A percentile compares a stretch with the other conserved stretches of the same genome.
These are phyloP conservation scores for Cryptophagus acutangulus DNA, from an alignment of 2,888 invertebrate genomes.

Conservation along the genomic window DNA sequence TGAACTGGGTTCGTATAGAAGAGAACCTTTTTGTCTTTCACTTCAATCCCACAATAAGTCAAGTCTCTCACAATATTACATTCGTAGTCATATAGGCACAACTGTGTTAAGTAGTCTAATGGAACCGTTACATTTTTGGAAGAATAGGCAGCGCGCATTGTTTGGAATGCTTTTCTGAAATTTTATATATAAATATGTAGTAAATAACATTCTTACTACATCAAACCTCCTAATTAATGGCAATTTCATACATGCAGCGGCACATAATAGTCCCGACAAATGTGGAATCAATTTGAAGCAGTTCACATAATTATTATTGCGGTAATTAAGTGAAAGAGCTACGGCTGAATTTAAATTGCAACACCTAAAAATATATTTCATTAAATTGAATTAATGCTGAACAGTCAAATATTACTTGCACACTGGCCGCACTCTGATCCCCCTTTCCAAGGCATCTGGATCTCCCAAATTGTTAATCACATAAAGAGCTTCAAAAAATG, in stretches of 20 bases:
- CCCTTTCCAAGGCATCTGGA: slow-evolving; percentile 53
- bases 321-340: too few species aligned
- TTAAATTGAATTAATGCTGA: too few species aligned
- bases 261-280: too few species aligned
- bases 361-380: too few species aligned
- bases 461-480: slow-evolving; percentile 63
- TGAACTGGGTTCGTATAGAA: too few species aligned
- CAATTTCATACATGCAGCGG: too few species aligned
- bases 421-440: too few species aligned
- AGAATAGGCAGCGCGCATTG: slow-evolving; percentile 57
- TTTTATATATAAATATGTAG: slow-evolving; percentile 13
- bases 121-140: slow-evolving; percentile 54
- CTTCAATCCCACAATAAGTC: slow-evolving; percentile 50
- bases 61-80: slow-evolving; percentile 48
- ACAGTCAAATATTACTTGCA: too few species aligned
- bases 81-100: slow-evolving; percentile 50
- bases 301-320: too few species aligned
- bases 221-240: too few species aligned
- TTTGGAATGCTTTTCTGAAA: slow-evolving; percentile 53
- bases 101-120: slow-evolving; percentile 44
- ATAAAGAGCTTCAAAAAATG: slow-evolving; percentile 63
- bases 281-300: too few species aligned
- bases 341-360: too few species aligned
- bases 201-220: slow-evolving; percentile 10
- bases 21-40: background rate